These are phyloP conservation scores for Lateolabrax maculatus DNA, from an alignment of 2,797 vertebrate species.

Conservation along the genomic window DNA sequence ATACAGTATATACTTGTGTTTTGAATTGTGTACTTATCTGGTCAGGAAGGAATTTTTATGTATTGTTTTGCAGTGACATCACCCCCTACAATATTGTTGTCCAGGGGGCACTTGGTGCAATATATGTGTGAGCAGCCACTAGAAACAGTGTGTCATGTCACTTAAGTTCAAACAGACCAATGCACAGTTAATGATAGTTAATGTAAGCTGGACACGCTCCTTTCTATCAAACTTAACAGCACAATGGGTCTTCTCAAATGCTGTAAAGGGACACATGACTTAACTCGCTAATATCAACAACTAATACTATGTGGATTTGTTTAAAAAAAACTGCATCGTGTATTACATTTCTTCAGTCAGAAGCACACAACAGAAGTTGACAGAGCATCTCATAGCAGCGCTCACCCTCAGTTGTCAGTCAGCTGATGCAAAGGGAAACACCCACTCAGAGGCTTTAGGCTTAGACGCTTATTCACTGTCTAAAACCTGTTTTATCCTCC, in stretches of 20 bases:
- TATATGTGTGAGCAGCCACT: neutral
- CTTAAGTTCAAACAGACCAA: neutral
- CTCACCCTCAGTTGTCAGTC: constrained; percentile 22
- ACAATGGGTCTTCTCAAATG: neutral
- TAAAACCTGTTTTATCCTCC: neutral
- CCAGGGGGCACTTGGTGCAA: neutral
- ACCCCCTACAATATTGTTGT: neutral
- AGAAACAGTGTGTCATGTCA: neutral
- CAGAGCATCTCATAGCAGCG: neutral
- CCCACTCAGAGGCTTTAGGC: constrained; percentile 1
- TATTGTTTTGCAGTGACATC: neutral
- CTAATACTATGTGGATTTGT: neutral
- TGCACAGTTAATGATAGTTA: neutral
- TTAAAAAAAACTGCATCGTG: neutral
- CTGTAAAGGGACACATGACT: neutral
- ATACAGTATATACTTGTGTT: neutral
- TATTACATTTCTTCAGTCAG: neutral
- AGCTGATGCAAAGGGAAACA: neutral
- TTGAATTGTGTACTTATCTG: neutral
- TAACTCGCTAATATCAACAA: neutral
- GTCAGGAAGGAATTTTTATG: neutral
- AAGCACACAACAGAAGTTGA: neutral
- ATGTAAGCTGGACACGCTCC: neutral
- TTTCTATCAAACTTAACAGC: neutral
- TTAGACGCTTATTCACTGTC: neutral